Conservation (phyloP, 2,113 vertebrate species). For the Oreochromis spilurus region DNA sequence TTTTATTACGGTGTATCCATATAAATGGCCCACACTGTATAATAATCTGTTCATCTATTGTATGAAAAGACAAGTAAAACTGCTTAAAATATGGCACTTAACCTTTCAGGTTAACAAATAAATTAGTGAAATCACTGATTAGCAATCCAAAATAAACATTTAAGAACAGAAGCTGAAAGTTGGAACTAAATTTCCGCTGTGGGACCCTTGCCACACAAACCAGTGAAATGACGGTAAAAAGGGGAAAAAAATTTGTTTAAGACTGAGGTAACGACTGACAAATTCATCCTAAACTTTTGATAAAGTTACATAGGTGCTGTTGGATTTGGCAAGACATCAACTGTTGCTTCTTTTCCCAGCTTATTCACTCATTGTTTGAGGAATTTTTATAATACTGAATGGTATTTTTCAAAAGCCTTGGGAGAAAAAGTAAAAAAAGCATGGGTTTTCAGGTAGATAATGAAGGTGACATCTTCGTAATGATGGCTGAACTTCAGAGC, state of each 20-base stretch:
- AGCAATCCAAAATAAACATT: not conserved
- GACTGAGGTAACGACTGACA: not conserved
- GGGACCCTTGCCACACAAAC: not conserved
- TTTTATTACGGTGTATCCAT: no score
- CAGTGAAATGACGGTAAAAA: rapidly evolving
- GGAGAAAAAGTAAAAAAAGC: not conserved
- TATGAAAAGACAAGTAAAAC: not conserved
- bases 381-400: not conserved
- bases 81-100: not conserved
- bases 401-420: not conserved
- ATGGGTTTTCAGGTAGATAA: not conserved
- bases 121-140: not conserved
- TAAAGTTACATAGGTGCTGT: not conserved
- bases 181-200: not conserved
- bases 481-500: constrained; percentile 3
- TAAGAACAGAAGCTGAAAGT: not conserved
- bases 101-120: not conserved
- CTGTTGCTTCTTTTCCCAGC: not conserved
- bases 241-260: not conserved
- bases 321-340: not conserved
- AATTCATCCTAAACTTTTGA: not conserved
- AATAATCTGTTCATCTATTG: not conserved
- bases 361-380: not conserved
- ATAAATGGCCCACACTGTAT: no score
- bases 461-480: constrained; percentile 15